phyloP scores from a whole-genome alignment of 2,888 invertebrate genomes.

The Diaphora mendica region DNA sequence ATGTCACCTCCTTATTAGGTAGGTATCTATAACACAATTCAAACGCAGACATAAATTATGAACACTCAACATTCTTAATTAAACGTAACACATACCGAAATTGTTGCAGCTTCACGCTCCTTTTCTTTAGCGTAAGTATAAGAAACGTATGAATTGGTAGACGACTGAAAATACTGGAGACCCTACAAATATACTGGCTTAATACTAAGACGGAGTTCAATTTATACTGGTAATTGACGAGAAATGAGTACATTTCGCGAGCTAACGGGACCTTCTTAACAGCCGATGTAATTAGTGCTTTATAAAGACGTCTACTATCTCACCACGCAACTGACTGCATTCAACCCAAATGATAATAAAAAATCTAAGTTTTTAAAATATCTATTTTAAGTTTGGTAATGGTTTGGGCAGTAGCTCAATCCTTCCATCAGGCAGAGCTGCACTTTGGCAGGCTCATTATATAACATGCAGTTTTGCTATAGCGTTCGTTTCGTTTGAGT shows the following conservation, averaged over 20 bases:
- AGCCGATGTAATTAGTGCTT: constrained; percentile 48
- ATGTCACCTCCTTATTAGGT: too few relatives aligned
- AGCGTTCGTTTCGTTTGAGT: too few relatives aligned
- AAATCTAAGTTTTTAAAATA: neutral
- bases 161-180: constrained; percentile 1
- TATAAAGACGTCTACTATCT: constrained; percentile 47
- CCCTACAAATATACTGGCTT: neutral
- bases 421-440: too few relatives aligned
- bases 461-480: too few relatives aligned
- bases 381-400: neutral
- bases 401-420: too few relatives aligned
- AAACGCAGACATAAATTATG: constrained; percentile 57
- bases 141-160: constrained; percentile 35
- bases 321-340: constrained; percentile 42
- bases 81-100: constrained; percentile 63
- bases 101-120: constrained; percentile 69
- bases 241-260: constrained; percentile 54
- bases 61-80: constrained; percentile 62
- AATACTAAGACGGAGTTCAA: constrained; percentile 33
- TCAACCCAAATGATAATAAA: constrained; percentile 1
- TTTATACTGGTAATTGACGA: constrained; percentile 50
- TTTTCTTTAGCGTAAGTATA: constrained; percentile 61
- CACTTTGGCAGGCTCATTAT: too few relatives aligned
- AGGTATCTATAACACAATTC: constrained; percentile 46
- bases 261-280: constrained; percentile 49